Conservation (phyloP, 2,888 invertebrate genomes). For the Cheilosia grossa region DNA sequence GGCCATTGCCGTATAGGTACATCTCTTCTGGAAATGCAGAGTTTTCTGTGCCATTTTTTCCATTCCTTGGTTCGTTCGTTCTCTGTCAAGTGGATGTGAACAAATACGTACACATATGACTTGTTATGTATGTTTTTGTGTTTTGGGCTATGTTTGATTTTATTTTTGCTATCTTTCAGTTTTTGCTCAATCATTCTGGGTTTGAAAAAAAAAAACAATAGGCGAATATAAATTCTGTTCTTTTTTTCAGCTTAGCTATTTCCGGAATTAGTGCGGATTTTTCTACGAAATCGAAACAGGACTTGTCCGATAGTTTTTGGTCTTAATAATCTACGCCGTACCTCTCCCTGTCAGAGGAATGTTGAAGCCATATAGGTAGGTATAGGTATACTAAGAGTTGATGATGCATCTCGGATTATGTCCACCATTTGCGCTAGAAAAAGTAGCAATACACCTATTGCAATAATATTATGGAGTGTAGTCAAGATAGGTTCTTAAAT, state of each 20-base stretch:
- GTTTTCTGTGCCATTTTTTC: conserved; percentile 43
- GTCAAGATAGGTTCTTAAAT: too few species aligned
- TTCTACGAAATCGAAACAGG: conserved; percentile 46
- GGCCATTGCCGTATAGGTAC: conserved; percentile 34
- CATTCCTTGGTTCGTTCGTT: conserved; percentile 10
- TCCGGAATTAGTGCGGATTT: conserved; percentile 61
- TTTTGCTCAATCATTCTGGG: conserved; percentile 34
- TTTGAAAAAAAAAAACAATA: conserved; percentile 27
- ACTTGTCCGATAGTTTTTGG: not conserved
- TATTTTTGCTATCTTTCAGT: conserved; percentile 18
- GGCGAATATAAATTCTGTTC: conserved; percentile 26
- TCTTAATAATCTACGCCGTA: too few species aligned
- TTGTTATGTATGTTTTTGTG: not conserved
- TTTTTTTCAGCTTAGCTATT: conserved; percentile 63
- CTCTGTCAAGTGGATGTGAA: conserved; percentile 55
- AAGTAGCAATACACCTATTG: too few species aligned
- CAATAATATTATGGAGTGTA: conserved; percentile 10
- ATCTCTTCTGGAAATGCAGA: conserved; percentile 53
- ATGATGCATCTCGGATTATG: too few species aligned
- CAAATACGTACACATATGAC: not conserved
- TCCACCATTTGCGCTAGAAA: too few species aligned
- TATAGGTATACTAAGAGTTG: too few species aligned
- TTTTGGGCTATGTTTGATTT: conserved; percentile 42
- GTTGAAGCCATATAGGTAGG: too few species aligned
- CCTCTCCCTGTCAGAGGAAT: too few species aligned